phyloP scores from a whole-genome alignment of 2,888 invertebrate species.

The Frankliniella intonsa region DNA sequence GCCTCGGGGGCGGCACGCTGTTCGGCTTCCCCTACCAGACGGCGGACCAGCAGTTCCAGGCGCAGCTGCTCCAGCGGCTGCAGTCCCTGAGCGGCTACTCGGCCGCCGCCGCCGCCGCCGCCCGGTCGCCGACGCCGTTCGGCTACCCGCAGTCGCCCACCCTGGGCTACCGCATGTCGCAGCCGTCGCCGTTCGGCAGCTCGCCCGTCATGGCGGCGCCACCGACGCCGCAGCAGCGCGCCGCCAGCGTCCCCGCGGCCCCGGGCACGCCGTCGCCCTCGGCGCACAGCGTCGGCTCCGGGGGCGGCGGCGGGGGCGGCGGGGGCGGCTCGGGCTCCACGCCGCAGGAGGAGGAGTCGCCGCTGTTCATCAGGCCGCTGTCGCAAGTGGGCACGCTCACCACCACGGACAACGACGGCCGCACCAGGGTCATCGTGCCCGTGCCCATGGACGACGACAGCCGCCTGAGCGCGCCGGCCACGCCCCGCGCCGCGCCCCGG shows the following conservation, averaged over 20 bases:
- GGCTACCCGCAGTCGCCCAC: constrained; percentile 38
- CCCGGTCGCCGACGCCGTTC: constrained; percentile 47
- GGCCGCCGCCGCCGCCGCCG: constrained; percentile 48
- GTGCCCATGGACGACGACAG: constrained; percentile 47
- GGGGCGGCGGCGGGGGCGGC: constrained; percentile 41
- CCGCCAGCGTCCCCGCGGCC: constrained; percentile 44
- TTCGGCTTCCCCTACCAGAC: constrained; percentile 40
- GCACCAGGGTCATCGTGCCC: constrained; percentile 59
- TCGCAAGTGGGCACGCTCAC: constrained; percentile 60
- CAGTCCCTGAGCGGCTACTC: constrained; percentile 43
- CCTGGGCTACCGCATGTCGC: constrained; percentile 14
- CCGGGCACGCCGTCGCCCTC: constrained; percentile 48
- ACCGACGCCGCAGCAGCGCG: constrained; percentile 36
- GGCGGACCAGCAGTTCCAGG: constrained; percentile 47
- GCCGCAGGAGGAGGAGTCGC: constrained; percentile 33
- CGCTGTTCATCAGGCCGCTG: constrained; percentile 63
- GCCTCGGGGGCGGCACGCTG: constrained; percentile 32
- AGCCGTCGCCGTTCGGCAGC: constrained; percentile 23
- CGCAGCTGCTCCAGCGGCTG: constrained; percentile 52
- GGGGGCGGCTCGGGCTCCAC: constrained; percentile 45
- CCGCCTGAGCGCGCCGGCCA: constrained; percentile 30
- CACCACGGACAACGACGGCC: constrained; percentile 58
- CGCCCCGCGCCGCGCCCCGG: constrained; percentile 38
- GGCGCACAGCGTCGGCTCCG: constrained; percentile 41
- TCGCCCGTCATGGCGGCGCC: constrained; percentile 23